Conservation (phyloP, 2,797 vertebrate species). For the Syndactyla subalaris region DNA sequence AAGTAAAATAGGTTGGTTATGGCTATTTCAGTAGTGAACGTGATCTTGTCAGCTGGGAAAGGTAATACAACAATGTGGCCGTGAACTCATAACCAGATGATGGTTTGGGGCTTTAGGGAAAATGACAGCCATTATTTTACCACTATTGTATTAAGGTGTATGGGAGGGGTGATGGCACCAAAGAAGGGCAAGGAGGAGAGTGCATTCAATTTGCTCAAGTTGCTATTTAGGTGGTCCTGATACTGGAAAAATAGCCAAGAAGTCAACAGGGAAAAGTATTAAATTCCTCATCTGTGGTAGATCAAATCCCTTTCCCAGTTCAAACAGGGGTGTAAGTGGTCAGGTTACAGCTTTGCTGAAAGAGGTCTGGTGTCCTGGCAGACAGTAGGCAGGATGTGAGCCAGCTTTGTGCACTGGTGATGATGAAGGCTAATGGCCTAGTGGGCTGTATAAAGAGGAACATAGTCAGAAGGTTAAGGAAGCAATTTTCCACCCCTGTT, state of each 20-base stretch:
- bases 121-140: not conserved
- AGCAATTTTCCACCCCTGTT: not conserved
- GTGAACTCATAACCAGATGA: not conserved
- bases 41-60: not conserved
- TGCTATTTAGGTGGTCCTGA: not conserved
- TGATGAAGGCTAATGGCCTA: not conserved
- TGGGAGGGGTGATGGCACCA: not conserved
- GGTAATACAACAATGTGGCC: too few relatives aligned
- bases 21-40: not conserved
- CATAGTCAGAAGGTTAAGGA: not conserved
- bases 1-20: not conserved
- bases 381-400: not conserved
- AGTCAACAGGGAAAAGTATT: not conserved
- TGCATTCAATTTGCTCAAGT: not conserved
- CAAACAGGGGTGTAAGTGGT: not conserved
- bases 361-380: not conserved
- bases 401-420: not conserved
- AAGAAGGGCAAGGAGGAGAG: accelerated
- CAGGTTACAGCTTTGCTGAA: not conserved
- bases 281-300: not conserved
- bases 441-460: not conserved
- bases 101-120: not conserved
- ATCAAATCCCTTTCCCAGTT: not conserved
- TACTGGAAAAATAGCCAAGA: not conserved
- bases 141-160: not conserved